Evolutionary conservation across 2,888 invertebrate genomes (phyloP).

Genomic region (Liposcelis brunnea): DNA sequence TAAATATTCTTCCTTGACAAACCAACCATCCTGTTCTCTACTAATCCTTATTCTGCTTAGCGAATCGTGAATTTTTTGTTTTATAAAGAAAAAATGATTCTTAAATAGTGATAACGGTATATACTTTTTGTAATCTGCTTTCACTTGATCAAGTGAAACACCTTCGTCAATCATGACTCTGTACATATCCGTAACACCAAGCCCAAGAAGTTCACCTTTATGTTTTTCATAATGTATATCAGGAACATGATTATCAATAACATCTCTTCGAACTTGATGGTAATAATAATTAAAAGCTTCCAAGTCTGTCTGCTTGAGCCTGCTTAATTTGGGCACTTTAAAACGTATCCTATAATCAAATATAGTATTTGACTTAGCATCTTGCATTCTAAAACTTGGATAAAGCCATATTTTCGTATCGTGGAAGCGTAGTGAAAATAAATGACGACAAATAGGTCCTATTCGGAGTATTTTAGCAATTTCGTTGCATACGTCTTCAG

Average conservation of each 20-base stretch:
- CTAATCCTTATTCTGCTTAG: conserved; percentile 37
- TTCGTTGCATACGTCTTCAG: conserved; percentile 53
- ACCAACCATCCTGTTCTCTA: conserved; percentile 41
- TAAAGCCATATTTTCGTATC: conserved; percentile 50
- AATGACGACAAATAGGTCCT: conserved; percentile 54
- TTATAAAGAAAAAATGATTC: conserved; percentile 51
- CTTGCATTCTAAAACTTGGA: conserved; percentile 37
- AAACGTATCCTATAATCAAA: conserved; percentile 62
- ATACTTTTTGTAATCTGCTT: conserved; percentile 64
- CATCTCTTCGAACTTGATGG: conserved; percentile 66
- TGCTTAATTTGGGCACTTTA: conserved; percentile 46
- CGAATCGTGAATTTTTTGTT: conserved; percentile 53
- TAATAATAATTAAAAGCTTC: conserved; percentile 73
- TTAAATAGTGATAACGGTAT: conserved; percentile 63
- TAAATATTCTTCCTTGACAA: conserved; percentile 64
- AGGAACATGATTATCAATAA: conserved; percentile 58
- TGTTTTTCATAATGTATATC: conserved; percentile 63
- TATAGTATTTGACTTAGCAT: conserved; percentile 30
- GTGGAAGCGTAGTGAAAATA: conserved; percentile 56
- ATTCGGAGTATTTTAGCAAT: conserved; percentile 56
- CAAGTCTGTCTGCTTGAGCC: conserved; percentile 47
- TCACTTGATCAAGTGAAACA: conserved; percentile 44
- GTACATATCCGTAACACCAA: conserved; percentile 77
- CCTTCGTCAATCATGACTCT: conserved; percentile 64
- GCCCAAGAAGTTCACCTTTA: conserved; percentile 59